Evolutionary conservation across 2,888 invertebrate genomes (phyloP), one percentile per base, ranked within the genome.

Genomic region (Limnephilus lunatus): DNA sequence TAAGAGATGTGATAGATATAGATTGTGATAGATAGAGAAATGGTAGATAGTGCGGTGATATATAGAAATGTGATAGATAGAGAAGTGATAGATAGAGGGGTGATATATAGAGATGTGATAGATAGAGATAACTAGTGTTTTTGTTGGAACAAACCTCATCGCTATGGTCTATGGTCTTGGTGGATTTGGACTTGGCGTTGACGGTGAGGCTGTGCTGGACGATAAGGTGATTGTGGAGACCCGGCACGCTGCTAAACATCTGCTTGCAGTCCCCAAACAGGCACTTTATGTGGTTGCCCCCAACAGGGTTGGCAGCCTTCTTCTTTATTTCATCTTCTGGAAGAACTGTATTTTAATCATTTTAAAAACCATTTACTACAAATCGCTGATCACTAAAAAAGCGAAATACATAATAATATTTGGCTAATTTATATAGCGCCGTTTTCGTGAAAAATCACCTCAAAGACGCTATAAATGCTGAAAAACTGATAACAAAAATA

Each of bases 251-350:
- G 35, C 86, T 85, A 39, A 93, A 93, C 31, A 53, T 48, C 81
- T 82, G 44, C 85, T 90, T 91, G 89, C 93, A 93, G 87, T 93
- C 92, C 19, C 92, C 93, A 90, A 93, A 93, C 81, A 93, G 89
- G 89, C 93, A 93, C 82, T 92, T 93, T 31, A 91, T 32, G 11
- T n/a, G 12, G 86, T 86, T 35, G 48, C 44, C 44, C 48, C 86
- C 86, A 11, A 14, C 35, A 81, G 15, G 31, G 68, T 48, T 35
- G 35, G 31, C 83, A n/a, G 30, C 5, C 9, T 87, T 87, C 32
- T 9, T 87, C 48, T 87, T 87, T 30, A 53, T 15, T 14, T 87
- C 87, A 32, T 87, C 53, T n/a, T 30, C 87, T 87, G 53, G 31
- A 68, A 87, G 25, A 68, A 68, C 44, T 25, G 7, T n/a, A n/a